Evolutionary conservation across 2,888 invertebrate genomes (phyloP).

Genomic region (Bedellia somnulentella): DNA sequence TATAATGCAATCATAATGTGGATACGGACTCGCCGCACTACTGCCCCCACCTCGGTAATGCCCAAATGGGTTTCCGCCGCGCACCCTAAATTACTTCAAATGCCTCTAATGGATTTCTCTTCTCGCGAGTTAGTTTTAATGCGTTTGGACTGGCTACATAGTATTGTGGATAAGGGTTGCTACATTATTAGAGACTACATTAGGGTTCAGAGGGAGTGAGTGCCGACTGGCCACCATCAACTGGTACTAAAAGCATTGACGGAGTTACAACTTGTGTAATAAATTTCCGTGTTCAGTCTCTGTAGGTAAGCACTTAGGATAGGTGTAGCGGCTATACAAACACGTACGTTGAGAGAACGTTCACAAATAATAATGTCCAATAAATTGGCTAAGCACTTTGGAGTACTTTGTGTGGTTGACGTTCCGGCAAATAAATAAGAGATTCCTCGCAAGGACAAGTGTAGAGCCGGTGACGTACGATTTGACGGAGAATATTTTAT

Average conservation of each 20-base stretch:
- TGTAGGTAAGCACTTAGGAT: not conserved
- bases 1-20: slow-evolving; percentile 38
- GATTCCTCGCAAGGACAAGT: slow-evolving; percentile 47
- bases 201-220: slow-evolving; percentile 8
- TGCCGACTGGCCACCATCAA: slow-evolving; percentile 2
- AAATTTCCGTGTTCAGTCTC: slow-evolving; percentile 1
- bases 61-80: slow-evolving; percentile 30
- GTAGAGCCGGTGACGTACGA: slow-evolving; percentile 55
- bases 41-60: slow-evolving; percentile 23
- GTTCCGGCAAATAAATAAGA: slow-evolving; percentile 54
- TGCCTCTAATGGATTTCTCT: slow-evolving; percentile 24
- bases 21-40: slow-evolving; percentile 21
- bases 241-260: slow-evolving; percentile 5
- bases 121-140: slow-evolving; percentile 21
- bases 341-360: not conserved
- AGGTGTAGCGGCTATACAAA: not conserved
- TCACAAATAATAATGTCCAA: slow-evolving; percentile 1
- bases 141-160: slow-evolving; percentile 17
- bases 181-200: slow-evolving; percentile 15
- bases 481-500: slow-evolving; percentile 59
- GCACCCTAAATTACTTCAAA: slow-evolving; percentile 18
- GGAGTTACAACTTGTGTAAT: slow-evolving; percentile 4
- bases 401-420: slow-evolving; percentile 36
- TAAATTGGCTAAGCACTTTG: slow-evolving; percentile 22
- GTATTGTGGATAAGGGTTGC: slow-evolving; percentile 9